Percentiles rank a stretch among this genome's conserved stretches.
Conservation (phyloP, 2,888 invertebrate species). For the Meteorus colon region DNA sequence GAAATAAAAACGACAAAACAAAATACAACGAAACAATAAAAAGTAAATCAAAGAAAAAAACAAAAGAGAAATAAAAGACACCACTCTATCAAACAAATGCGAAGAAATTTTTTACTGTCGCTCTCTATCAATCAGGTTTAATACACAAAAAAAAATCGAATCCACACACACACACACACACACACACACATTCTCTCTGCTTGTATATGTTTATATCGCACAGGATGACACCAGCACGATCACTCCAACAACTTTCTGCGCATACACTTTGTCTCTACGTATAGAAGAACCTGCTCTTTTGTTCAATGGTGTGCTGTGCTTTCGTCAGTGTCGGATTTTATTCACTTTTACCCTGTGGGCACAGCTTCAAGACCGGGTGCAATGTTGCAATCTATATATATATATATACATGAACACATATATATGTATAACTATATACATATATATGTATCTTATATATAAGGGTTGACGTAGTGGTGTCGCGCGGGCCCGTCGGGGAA, state of each 20-base stretch:
- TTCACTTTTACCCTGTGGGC: conserved; percentile 27
- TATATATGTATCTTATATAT: background rate
- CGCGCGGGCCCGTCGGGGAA: conserved; percentile 4
- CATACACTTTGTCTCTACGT: conserved; percentile 4
- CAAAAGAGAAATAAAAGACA: background rate
- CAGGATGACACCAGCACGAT: background rate
- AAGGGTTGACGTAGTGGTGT: background rate
- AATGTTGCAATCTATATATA: conserved; percentile 19
- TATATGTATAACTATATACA: too few relatives aligned
- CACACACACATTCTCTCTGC: background rate
- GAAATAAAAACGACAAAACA: background rate
- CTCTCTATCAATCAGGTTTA: conserved; percentile 2
- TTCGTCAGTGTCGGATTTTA: conserved; percentile 39
- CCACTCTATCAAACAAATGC: background rate
- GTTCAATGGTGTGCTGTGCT: conserved; percentile 23
- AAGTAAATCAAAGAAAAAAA: background rate
- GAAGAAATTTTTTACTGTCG: conserved; percentile 10
- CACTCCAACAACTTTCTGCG: conserved; percentile 10
- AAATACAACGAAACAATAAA: background rate
- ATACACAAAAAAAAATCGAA: background rate
- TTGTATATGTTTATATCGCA: background rate
- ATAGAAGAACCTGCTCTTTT: conserved; percentile 19
- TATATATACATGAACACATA: conserved; percentile 5
- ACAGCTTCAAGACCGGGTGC: conserved; percentile 16
- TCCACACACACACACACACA: background rate